Evolutionary conservation across 2,888 invertebrate species (phyloP), one percentile per base, ranked within the genome.

Genomic region (Phyllotreta striolata): DNA sequence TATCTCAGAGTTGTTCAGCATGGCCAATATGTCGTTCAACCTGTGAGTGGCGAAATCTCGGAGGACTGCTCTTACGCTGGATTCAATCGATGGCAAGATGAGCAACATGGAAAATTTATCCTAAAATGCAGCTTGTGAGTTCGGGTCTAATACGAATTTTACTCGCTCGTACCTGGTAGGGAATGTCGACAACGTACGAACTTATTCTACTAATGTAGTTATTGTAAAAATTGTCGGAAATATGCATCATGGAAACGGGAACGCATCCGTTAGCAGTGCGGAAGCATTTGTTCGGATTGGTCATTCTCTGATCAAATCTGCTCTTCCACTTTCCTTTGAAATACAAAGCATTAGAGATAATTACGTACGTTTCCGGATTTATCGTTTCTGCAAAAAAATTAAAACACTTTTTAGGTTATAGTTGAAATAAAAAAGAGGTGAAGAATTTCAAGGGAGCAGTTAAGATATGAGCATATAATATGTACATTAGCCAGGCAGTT

Each of bases 281-380:
- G 81, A 93, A 93, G 65, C 89, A 85, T 40, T 86, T 24, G 4
- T 24, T 85, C 1, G 82, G 75, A 56, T 72, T 75, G 0, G 89
- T 89, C 12, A 76, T 72, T 2, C 75, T 77, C 8, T 79, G 77
- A 64, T 88, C 85, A 77, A 93, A 93, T 0, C 88, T 83, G 34
- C 85, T 84, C 66, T 87, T 85, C 93, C 93, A 93, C 8, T 85
- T 85, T n/a, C 91, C 91, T 68, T 90, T 89, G 83, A 91, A 92
- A 78, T 90, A 91, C 73, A 93, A 83, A 0, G 90, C 91, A 73
- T 92, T 92, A 71, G 91, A 89, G 52, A 93, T 83, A 38, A 93
- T 80, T 82, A 92, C 85, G 71, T 87, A 82, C 0, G 89, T 87
- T 3, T 84, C 77, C 0, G 84, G 78, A 24, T 78, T 77, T 8